Conservation (phyloP, 2,888 invertebrate genomes). For the Ephialtes manifestator region DNA sequence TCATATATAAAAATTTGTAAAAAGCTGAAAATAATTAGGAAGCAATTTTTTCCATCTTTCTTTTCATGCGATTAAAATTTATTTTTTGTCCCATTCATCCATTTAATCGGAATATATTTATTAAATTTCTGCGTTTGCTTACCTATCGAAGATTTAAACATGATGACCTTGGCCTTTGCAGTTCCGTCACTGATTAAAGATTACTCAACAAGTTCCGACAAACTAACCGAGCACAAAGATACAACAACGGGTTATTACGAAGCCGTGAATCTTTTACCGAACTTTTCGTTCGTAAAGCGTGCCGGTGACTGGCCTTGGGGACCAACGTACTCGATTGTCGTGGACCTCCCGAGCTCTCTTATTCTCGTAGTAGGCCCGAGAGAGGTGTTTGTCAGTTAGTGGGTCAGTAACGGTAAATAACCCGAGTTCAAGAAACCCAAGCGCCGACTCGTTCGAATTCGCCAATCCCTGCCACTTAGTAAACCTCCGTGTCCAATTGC, state of each 20-base stretch:
- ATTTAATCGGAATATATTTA: neutral
- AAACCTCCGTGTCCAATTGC: constrained; percentile 25
- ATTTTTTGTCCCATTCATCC: no score
- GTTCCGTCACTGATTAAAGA: constrained; percentile 29
- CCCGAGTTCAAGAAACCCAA: constrained; percentile 83
- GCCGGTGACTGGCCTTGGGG: constrained; percentile 71
- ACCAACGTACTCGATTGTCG: constrained; percentile 62
- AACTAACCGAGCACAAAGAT: neutral
- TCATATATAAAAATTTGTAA: no score
- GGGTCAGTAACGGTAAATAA: constrained; percentile 84
- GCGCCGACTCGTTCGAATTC: constrained; percentile 76
- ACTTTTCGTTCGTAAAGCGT: constrained; percentile 68
- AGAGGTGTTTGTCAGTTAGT: constrained; percentile 82
- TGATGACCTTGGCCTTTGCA: constrained; percentile 57
- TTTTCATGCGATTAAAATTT: no score
- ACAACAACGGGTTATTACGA: constrained; percentile 1
- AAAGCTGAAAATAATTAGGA: no score
- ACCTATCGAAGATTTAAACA: constrained; percentile 45
- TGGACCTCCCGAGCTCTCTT: constrained; percentile 64
- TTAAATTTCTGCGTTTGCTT: neutral
- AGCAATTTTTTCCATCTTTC: no score
- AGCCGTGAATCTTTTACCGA: constrained; percentile 53
- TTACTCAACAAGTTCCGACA: constrained; percentile 14
- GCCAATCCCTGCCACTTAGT: constrained; percentile 54
- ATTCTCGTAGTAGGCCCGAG: constrained; percentile 39